phyloP scores from a whole-genome alignment of 2,113 vertebrate genomes.

The Puntigrus tetrazona region DNA sequence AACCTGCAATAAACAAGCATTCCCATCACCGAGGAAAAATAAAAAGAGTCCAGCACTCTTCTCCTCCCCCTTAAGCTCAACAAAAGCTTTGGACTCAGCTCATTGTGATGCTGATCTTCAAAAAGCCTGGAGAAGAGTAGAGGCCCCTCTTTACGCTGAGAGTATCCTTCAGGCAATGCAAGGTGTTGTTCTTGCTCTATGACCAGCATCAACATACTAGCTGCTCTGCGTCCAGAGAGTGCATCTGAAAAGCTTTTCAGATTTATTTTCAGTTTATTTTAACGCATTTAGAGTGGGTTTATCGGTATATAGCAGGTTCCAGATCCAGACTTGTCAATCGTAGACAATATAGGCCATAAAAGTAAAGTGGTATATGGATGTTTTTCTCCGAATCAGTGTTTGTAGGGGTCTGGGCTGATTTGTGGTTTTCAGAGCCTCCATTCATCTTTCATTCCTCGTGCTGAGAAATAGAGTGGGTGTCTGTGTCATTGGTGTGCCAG shows the following conservation, averaged over 20 bases:
- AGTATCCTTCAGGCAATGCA: constrained; percentile 38
- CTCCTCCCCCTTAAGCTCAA: constrained; percentile 12
- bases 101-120: constrained; percentile 38
- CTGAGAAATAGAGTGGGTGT: constrained; percentile 11
- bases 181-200: constrained; percentile 37
- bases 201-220: constrained; percentile 37
- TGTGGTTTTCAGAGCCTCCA: constrained; percentile 33
- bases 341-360: constrained; percentile 10
- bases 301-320: neutral
- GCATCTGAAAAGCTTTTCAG: constrained; percentile 19
- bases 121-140: neutral
- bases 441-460: constrained; percentile 40
- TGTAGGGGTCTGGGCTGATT: constrained; percentile 5
- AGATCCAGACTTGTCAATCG: constrained; percentile 13
- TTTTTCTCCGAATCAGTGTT: constrained; percentile 9
- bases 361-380: constrained; percentile 8
- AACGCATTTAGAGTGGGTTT: constrained; percentile 7
- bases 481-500: constrained; percentile 35
- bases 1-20: constrained; percentile 33
- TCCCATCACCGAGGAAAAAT: constrained; percentile 38
- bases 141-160: neutral
- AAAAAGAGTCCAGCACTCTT: constrained; percentile 25
- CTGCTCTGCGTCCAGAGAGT: neutral
- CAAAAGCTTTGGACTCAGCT: constrained; percentile 28
- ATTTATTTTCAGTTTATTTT: neutral